Evolutionary conservation across 2,113 vertebrate genomes (phyloP).

Genomic region (Lepidothrix coronata): DNA sequence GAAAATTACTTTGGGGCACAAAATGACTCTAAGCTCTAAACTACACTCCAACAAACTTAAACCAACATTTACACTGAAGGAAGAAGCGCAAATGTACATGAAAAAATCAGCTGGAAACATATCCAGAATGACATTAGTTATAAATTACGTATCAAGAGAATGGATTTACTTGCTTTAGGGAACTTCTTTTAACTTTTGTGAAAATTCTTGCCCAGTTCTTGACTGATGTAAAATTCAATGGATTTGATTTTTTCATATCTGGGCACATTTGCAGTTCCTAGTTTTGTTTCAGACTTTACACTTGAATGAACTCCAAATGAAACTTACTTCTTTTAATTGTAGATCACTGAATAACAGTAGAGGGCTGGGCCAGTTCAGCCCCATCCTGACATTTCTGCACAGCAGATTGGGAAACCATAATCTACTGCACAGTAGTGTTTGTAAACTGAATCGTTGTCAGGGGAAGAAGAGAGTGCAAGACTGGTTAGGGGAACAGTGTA

Average conservation of each 20-base stretch:
- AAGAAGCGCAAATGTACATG: neutral
- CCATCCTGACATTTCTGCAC: neutral
- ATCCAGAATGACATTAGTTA: neutral
- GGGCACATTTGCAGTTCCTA: neutral
- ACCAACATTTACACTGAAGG: neutral
- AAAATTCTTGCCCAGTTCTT: neutral
- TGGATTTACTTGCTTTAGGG: neutral
- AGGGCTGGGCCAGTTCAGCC: neutral
- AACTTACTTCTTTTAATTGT: neutral
- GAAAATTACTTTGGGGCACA: conserved; percentile 30
- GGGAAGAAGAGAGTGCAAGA: neutral
- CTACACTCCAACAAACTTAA: neutral
- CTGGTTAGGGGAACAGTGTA: neutral
- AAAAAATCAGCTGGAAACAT: neutral
- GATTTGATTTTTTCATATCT: neutral
- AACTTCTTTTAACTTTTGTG: neutral
- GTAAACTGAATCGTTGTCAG: neutral
- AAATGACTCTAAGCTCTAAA: neutral
- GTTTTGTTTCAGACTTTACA: neutral
- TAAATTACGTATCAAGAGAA: neutral
- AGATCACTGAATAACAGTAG: neutral
- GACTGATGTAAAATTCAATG: neutral
- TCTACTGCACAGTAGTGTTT: neutral
- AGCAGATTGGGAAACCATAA: neutral
- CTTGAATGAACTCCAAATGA: neutral